Evolutionary conservation across 2,888 invertebrate genomes (phyloP), one percentile per base, ranked within the genome.

Genomic region (Chironomus tentans): DNA sequence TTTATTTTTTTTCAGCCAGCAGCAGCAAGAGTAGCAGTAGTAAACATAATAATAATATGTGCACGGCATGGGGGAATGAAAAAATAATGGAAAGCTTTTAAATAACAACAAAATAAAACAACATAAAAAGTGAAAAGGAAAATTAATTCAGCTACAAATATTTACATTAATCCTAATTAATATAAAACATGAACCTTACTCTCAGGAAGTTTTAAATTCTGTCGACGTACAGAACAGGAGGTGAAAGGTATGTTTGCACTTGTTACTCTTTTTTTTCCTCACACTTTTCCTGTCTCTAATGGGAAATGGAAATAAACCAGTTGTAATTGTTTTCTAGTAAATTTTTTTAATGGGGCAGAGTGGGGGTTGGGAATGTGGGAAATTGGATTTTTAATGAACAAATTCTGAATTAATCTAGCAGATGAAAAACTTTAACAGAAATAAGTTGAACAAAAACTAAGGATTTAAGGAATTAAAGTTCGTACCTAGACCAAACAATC

Each of bases 131-230:
- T 50, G 50, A 50, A 15, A 50, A 50, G 56, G 56, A 70, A 71
- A 71, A 71, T 71, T 71, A 71, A 71, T 71, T 71, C 71, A 71
- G 72, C 21, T 61, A 62, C 72, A 72, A 72, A 72, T 72, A 72
- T 72, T 72, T 72, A 72, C 72, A 72, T 72, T 72, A 72, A 72
- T 72, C 72, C 72, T 72, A 72, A 72, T 72, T 72, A 72, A 72
- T 72, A 72, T 72, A 22, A 65, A 65, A 65, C 65, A 65, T 56
- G 18, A 56, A 65, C 65, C 65, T 65, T 13, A 21, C 18, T 62
- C 12, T 62, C 62, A 62, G 70, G 50, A 70, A 56, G 70, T 56
- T n/a, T 56, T 65, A 24, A 24, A 13, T 50, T 18, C 56, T 56
- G 56, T 56, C 18, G 56, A 18, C 56, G 56, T 56, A 15, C 15